Evolutionary conservation across 2,113 vertebrate genomes (phyloP), one percentile per base, ranked within the genome.

Genomic region (Hipposideros armiger): DNA sequence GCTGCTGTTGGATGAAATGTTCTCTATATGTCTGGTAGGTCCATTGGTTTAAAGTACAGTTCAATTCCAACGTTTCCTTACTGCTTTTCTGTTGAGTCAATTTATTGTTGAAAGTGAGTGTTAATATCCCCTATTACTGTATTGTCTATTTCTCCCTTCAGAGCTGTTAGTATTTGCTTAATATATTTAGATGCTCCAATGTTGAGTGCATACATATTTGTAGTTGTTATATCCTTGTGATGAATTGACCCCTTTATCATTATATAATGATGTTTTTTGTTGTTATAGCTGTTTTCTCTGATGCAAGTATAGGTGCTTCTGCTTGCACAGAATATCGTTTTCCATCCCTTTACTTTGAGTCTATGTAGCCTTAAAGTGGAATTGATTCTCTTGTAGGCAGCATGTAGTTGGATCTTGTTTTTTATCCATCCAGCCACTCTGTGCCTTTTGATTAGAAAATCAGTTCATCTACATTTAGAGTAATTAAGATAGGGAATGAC

Each of bases 161-260:
- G 56, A 64, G 80, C 40, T 94, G 32, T 84, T 74, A 62, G 32
- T 83, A 82, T 88, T 64, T 74, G 32, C 60, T 76, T 84, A 77
- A 86, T 69, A 52, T 66, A 77, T 84, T 84, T 90, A 76, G 32
- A 26, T 58, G 30, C 40, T 69, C 40, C 14, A 42, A 15, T 84
- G 45, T 62, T 90, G 5, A 17, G 9, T 90, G 40, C 24, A 67
- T 90, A 67, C 56, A 76, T 54, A 32, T 45, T 77, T 58, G 22
- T 36, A 47, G 14, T 93, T 89, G 42, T 82, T 58, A 67, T 10
- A 36, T 58, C 7, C 8, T 94, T 30, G 64, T 94, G 47, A 54
- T 83, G 60, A 90, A 76, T 90, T 83, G 69, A 90, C 58, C 22
- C 58, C 4, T 67, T 89, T 60, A 76, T 76, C 47, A 84, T 64